Evolutionary conservation across 1,140 invertebrate genomes (phyloP), one percentile per base, ranked within the genome.

Genomic region (Cotesia typhae): DNA sequence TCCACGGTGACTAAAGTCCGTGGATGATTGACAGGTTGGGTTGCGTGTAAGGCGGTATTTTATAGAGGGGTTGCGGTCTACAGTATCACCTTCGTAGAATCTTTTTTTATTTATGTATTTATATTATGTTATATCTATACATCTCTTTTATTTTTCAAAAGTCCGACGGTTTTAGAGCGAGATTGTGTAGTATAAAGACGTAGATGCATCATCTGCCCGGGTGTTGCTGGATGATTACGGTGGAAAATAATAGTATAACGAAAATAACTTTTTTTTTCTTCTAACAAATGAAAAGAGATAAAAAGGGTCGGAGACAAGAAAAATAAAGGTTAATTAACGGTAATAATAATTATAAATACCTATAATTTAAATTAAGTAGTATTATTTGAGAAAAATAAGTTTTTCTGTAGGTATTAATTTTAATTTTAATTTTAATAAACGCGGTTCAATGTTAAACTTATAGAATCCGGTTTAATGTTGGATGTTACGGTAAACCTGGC

Each of bases 1-100:
- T 83, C 80, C 80, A 81, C 67, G 82, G 81, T 83, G 82, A 83
- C 82, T 82, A 82, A 83, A 83, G 76, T 75, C 72, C 75, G 20
- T 64, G 70, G 75, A 79, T 83, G 81, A 83, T 75, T 83, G 82
- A 80, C 81, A 83, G 80, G 73, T 51, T 53, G 28, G 51, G 55
- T 66, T 59, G 64, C 70, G 65, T 78, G 82, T 73, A 71, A 78
- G 77, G 74, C 63, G 77, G 71, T 74, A 20, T 41, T 61, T 53
- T 55, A 28, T 28, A 51, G 7, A 63, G 77, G 76, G 78, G 75
- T 76, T 76, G 77, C 71, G 77, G 77, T 76, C 78, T 67, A 70
- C 76, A 78, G 77, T 83, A 83, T 83, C 80, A 72, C 74, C 74
- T 51, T 75, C 76, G 72, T 63, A 77, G 73, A 74, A 81, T 81